These are phyloP conservation scores for Papilio polyxenes DNA, from an alignment of 1,140 invertebrate genomes.

Conservation along the genomic window DNA sequence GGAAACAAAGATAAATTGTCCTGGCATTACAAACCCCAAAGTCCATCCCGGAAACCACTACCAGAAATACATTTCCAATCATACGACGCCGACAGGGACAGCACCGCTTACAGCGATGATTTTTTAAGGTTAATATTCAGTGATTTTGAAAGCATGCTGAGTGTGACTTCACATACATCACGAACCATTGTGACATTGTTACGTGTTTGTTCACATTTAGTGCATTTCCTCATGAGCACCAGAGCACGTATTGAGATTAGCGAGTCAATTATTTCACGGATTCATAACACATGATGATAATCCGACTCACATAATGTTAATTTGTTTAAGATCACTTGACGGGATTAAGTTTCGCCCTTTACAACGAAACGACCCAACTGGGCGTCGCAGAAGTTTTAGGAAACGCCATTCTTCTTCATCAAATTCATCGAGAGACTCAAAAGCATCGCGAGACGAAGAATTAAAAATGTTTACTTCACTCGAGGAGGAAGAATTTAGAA, in stretches of 20 bases:
- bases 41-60: conserved; percentile 60
- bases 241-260: conserved; percentile 51
- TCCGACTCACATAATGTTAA: conserved; percentile 66
- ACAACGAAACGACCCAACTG: conserved; percentile 81
- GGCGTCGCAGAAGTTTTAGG: conserved; percentile 81
- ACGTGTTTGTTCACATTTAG: conserved; percentile 46
- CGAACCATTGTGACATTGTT: conserved; percentile 61
- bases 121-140: conserved; percentile 79
- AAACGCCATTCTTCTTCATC: conserved; percentile 82
- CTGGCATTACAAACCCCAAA: conserved; percentile 74
- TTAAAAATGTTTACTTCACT: conserved; percentile 82
- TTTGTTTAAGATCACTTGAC: conserved; percentile 82
- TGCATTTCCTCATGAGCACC: conserved; percentile 50
- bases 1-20: conserved; percentile 67
- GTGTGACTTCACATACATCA: conserved; percentile 52
- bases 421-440: conserved; percentile 81
- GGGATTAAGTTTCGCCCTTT: conserved; percentile 82
- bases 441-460: conserved; percentile 82
- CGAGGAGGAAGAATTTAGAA: conserved; percentile 81
- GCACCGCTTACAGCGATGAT: conserved; percentile 70
- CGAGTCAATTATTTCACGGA: conserved; percentile 52
- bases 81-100: conserved; percentile 69
- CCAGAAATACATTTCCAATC: conserved; percentile 79
- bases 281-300: conserved; percentile 64
- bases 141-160: conserved; percentile 53